Evolutionary conservation across 2,888 invertebrate species (phyloP).

Genomic region (Synergus itoensis): DNA sequence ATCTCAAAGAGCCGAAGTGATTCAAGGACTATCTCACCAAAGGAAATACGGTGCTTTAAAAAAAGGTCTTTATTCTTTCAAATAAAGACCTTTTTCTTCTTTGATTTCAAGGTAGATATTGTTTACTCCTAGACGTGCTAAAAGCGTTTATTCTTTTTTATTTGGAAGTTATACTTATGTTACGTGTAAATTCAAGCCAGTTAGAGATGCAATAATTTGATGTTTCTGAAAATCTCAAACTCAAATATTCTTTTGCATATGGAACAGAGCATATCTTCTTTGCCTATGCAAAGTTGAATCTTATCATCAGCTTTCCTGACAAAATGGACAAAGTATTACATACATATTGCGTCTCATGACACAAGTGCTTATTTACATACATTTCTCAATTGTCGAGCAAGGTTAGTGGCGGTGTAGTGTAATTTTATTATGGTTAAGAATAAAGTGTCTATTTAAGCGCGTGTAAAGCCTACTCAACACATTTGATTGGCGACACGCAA

Average conservation of each 20-base stretch:
- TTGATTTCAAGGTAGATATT: conserved; percentile 17
- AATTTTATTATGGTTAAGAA: not conserved
- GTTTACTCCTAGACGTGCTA: not conserved
- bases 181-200: not conserved
- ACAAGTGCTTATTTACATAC: conserved; percentile 7
- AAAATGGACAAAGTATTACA: conserved; percentile 5
- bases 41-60: not conserved
- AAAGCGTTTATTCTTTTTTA: not conserved
- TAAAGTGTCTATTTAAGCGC: not conserved
- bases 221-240: not conserved
- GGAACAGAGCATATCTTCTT: no score
- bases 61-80: not conserved
- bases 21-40: conserved; percentile 20
- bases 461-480: not conserved
- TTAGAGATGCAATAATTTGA: not conserved
- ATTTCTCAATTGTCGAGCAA: conserved; percentile 2
- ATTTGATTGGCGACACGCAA: conserved; percentile 16
- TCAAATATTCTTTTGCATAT: not conserved
- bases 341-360: not conserved
- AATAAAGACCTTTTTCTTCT: conserved; percentile 19
- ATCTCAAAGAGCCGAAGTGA: not conserved
- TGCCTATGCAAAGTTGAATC: not conserved
- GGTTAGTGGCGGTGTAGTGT: conserved; percentile 6
- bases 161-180: not conserved
- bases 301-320: not conserved